Evolutionary conservation across 2,888 invertebrate genomes (phyloP), one percentile per base, ranked within the genome.

Genomic region (Drosophila paramelanica): DNA sequence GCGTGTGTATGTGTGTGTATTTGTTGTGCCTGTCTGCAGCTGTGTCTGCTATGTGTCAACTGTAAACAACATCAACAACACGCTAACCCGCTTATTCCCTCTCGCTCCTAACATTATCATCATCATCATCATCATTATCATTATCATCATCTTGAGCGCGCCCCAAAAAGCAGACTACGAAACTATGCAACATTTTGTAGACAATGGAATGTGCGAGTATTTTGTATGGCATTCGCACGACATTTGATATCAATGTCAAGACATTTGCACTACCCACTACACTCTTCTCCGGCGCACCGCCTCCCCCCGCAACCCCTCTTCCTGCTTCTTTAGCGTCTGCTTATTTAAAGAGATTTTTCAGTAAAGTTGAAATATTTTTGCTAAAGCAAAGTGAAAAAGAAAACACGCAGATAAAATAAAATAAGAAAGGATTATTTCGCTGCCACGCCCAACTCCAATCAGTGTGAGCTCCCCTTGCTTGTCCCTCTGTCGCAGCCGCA

Each of bases 181-280:
- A 75, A 75, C 67, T 71, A 70, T 70, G 71, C 74, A 69, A 72
- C 77, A 65, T 68, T 70, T 55, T 64, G 66, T 61, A 67, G 70
- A 78, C 78, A 84, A 85, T 66, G 69, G 64, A 62, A 76, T 77
- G 76, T 68, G 65, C 45, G 60, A 73, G 73, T 68, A 68, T 76
- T 73, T 68, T 33, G 61, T 46, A 51, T 59, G 46, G 73, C 73
- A 67, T 73, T 67, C 67, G 74, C 77, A 75, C 77, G 78, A 83
- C 88, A 88, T 81, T 83, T 77, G 85, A 83, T 87, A 88, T 89
- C 87, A 88, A 87, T 88, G 89, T 85, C 87, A 87, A 73, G 84
- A 61, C 77, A 81, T 88, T 86, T 83, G 67, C 69, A 45, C 57
- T 46, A 47, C 53, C 31, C 47, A n/a, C 31, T 45, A n/a, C 59